Evolutionary conservation across 2,797 vertebrate species (phyloP).

Genomic region (Menidia menidia): DNA sequence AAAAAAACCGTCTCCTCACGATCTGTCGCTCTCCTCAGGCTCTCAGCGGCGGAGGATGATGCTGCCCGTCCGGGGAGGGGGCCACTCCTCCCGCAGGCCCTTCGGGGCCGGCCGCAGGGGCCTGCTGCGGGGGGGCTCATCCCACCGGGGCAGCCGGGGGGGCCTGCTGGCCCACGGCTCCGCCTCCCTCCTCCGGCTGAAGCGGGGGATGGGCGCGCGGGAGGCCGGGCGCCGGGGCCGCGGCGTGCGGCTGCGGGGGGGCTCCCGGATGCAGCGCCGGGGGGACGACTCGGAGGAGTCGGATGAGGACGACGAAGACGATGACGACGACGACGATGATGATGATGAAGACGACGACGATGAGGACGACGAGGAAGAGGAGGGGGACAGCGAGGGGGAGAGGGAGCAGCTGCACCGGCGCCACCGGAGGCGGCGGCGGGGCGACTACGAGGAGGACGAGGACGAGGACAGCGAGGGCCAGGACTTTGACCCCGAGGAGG

Average conservation of each 20-base stretch:
- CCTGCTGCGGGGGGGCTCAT: conserved; percentile 72
- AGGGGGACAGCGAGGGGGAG: conserved; percentile 32
- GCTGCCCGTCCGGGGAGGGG: conserved; percentile 69
- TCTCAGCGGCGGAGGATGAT: conserved; percentile 72
- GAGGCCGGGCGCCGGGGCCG: conserved; percentile 63
- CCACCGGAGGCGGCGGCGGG: conserved; percentile 55
- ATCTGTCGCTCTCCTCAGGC: conserved; percentile 23
- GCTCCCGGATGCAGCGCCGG: conserved; percentile 80
- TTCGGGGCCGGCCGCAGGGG: conserved; percentile 74
- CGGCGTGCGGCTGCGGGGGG: conserved; percentile 76
- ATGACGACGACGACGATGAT: conserved; percentile 51
- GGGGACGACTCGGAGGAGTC: conserved; percentile 82
- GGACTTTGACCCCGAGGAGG: conserved; percentile 80
- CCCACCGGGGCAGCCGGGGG: conserved; percentile 70
- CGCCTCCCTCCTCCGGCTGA: conserved; percentile 68
- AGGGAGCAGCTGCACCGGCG: conserved; percentile 54
- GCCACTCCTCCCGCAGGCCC: conserved; percentile 75
- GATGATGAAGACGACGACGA: conserved; percentile 64
- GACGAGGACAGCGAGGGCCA: conserved; percentile 77
- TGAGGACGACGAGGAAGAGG: conserved; percentile 65
- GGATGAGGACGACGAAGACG: conserved; percentile 55
- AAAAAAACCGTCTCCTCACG: too few relatives aligned
- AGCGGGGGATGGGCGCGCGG: conserved; percentile 67
- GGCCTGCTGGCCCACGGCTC: conserved; percentile 36
- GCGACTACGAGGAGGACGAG: conserved; percentile 61